Conservation (phyloP, 2,113 vertebrate genomes). For the Archocentrus centrarchus region DNA sequence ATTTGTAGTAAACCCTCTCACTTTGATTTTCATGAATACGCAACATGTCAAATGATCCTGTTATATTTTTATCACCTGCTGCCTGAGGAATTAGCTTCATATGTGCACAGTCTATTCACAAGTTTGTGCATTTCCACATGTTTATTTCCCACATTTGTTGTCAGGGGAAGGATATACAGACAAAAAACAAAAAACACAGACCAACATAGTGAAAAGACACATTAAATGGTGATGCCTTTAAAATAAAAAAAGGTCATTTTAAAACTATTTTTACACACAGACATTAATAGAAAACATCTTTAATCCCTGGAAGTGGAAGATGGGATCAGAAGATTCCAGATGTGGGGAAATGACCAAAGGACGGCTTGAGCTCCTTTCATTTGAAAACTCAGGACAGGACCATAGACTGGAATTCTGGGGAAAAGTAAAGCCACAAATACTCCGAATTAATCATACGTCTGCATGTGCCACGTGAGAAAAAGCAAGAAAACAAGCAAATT, state of each 20-base stretch:
- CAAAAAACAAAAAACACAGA: slow-evolving; percentile 40
- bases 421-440: not conserved
- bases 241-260: slow-evolving; percentile 24
- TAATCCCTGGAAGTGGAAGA: slow-evolving; percentile 27
- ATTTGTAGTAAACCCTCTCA: too few relatives aligned
- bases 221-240: slow-evolving; percentile 39
- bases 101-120: not conserved
- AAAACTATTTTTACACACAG: slow-evolving; percentile 36
- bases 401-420: slow-evolving; percentile 91
- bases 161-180: slow-evolving; percentile 42
- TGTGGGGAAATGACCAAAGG: slow-evolving; percentile 6
- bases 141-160: slow-evolving; percentile 72
- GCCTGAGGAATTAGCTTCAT: not conserved
- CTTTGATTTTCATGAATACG: too few relatives aligned
- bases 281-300: slow-evolving; percentile 44
- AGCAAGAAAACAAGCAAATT: not conserved
- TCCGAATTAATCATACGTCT: not conserved
- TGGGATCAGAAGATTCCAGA: slow-evolving; percentile 31
- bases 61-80: too few relatives aligned
- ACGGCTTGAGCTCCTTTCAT: not conserved
- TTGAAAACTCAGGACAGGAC: slow-evolving; percentile 87
- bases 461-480: not conserved
- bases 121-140: slow-evolving; percentile 46
- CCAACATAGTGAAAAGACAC: slow-evolving; percentile 45
- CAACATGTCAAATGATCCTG: too few relatives aligned